These are phyloP conservation scores for Euproctis similis DNA, from an alignment of 2,888 invertebrate genomes.

Conservation along the genomic window DNA sequence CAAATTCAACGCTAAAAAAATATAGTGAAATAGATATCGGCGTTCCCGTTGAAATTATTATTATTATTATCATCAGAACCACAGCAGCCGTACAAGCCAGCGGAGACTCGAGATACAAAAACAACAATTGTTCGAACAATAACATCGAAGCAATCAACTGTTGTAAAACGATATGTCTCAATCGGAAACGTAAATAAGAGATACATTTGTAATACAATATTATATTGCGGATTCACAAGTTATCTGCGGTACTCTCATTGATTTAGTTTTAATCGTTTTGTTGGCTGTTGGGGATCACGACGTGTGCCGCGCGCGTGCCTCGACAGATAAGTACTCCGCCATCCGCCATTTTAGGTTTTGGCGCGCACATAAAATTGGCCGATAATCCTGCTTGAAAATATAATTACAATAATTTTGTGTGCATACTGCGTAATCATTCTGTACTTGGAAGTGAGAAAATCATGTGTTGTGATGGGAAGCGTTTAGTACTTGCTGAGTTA, in stretches of 20 bases:
- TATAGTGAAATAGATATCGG: too few species aligned
- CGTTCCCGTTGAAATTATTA: too few species aligned
- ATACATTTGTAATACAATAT: constrained; percentile 64
- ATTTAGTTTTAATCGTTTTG: constrained; percentile 52
- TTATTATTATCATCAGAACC: too few species aligned
- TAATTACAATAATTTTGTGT: constrained; percentile 50
- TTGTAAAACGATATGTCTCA: constrained; percentile 59
- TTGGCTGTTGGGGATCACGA: constrained; percentile 30
- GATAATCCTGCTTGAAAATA: constrained; percentile 28
- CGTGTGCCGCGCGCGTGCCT: constrained; percentile 62
- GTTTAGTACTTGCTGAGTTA: too few species aligned
- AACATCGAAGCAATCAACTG: constrained; percentile 26
- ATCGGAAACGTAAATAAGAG: constrained; percentile 69
- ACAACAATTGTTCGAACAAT: constrained; percentile 35
- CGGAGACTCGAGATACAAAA: too few species aligned
- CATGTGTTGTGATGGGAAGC: constrained; percentile 14
- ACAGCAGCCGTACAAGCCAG: constrained; percentile 23
- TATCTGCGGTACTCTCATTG: constrained; percentile 49
- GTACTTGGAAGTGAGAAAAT: constrained; percentile 28
- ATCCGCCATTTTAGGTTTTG: constrained; percentile 35
- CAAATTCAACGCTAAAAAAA: too few species aligned
- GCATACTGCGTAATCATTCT: too few species aligned
- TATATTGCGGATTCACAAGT: constrained; percentile 52
- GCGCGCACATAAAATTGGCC: constrained; percentile 16
- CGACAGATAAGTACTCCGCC: constrained; percentile 42